Conservation (phyloP, 2,797 vertebrate genomes). For the Gymnoscopelus microlampas region DNA sequence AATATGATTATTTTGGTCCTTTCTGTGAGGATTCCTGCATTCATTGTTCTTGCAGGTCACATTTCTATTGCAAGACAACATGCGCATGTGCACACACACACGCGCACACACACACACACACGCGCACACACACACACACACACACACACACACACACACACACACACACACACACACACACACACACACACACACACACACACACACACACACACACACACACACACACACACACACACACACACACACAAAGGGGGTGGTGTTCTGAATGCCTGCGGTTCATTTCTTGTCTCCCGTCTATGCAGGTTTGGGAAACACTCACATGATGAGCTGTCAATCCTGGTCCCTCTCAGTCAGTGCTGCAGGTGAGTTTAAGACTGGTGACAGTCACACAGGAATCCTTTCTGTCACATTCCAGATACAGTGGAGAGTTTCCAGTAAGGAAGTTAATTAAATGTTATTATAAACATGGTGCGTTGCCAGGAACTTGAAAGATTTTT, state of each 20-base stretch:
- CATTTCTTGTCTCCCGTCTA: background rate
- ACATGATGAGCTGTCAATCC: constrained; percentile 95
- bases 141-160: background rate
- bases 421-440: too few species aligned
- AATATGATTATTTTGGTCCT: too few species aligned
- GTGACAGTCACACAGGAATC: too few species aligned
- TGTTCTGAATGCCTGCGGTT: background rate
- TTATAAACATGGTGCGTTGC: too few species aligned
- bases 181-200: constrained; percentile 1
- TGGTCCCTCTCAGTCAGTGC: constrained; percentile 96
- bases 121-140: constrained; percentile 15
- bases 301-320: constrained; percentile 95
- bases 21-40: too few species aligned
- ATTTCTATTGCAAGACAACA: too few species aligned
- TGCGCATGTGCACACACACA: too few species aligned
- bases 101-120: background rate
- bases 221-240: constrained; percentile 1
- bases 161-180: background rate
- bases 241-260: too few species aligned
- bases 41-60: too few species aligned
- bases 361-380: constrained; percentile 87
- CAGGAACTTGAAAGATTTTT: too few species aligned
- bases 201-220: background rate
- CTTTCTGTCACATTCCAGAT: too few species aligned
- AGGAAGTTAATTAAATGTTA: too few species aligned